These are phyloP conservation scores for Coccyzus lansbergi DNA, from an alignment of 2,797 vertebrate genomes.

Conservation along the genomic window DNA sequence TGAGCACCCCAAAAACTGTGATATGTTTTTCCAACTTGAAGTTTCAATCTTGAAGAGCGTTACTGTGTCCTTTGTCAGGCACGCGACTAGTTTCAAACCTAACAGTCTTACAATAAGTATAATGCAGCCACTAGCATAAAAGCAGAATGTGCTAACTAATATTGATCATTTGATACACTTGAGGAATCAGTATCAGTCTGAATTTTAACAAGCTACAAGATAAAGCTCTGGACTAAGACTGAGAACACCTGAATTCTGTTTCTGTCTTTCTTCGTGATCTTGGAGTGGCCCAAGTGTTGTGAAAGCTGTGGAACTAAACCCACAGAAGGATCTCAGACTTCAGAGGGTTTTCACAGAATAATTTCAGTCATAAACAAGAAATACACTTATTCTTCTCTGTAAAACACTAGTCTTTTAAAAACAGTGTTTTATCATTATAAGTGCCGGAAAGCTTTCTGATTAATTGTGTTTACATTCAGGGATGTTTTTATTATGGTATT, in stretches of 20 bases:
- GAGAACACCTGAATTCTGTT: not conserved
- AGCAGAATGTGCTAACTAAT: not conserved
- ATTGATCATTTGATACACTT: not conserved
- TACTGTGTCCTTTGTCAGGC: not conserved
- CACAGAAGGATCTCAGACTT: not conserved
- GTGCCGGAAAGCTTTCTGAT: conserved; percentile 30
- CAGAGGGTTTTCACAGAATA: not conserved
- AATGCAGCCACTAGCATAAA: not conserved
- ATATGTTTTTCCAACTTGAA: not conserved
- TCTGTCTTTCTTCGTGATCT: not conserved
- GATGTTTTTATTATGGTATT: conserved; percentile 71
- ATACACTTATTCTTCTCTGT: conserved; percentile 24
- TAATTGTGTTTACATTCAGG: conserved; percentile 46
- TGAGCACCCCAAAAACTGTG: not conserved
- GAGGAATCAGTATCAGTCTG: not conserved
- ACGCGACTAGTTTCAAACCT: not conserved
- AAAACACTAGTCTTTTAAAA: not conserved
- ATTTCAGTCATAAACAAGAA: conserved; percentile 43
- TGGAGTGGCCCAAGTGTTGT: not conserved
- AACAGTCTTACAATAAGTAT: not conserved
- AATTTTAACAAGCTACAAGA: not conserved
- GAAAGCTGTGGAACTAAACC: not conserved
- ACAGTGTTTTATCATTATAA: conserved; percentile 1
- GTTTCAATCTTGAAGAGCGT: not conserved
- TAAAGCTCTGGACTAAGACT: not conserved